Evolutionary conservation across 2,888 invertebrate species (phyloP), one percentile per base, ranked within the genome.

Genomic region (Smittia aterrima): DNA sequence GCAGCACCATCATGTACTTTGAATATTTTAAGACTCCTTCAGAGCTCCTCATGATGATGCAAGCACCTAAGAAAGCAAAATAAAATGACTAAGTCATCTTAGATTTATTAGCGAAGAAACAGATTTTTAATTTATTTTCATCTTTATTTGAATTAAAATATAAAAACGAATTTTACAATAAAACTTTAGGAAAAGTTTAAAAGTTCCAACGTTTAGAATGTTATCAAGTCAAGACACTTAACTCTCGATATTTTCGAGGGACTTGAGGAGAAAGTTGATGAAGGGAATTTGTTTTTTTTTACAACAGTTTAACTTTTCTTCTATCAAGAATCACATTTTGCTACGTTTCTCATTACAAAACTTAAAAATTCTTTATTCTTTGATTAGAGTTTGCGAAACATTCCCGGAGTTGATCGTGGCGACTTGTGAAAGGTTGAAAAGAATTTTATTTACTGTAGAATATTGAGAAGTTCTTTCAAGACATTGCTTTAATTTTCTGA

Each of bases 21-120:
- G 72, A 72, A 38, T 32, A 11, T 11, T 72, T 72, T n/a, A 72
- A 20, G 53, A 72, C 62, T 1, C 40, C 38, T n/a, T 62, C 32
- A 9, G 58, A 62, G 9, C 40, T 58, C 1, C 24, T 24, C 25
- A 22, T 32, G 1, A 72, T 72, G 72, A 54, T 71, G 20, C 18
- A 40, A 24, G 32, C 18, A 11, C 54, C 53, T 7, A 7, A n/a
- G 16, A 70, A 54, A 18, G 22, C 22, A 18, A 18, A 58, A 32
- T 53, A 70, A 53, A 70, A 9, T 54, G 9, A 6, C 11, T 1
- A 18, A 58, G 58, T 18, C 20, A 58, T n/a, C n/a, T 47, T 7
- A 13, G 11, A 47, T 11, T 7, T 38, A 38, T 6, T 38, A 7
- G 3, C 13, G 16, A 13, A 47, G n/a, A 47, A 3, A 47, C 16